A percentile compares a stretch with the other conserved stretches of the same genome.
phyloP scores from a whole-genome alignment of 1,140 invertebrate genomes.

The Drosophila elegans region DNA sequence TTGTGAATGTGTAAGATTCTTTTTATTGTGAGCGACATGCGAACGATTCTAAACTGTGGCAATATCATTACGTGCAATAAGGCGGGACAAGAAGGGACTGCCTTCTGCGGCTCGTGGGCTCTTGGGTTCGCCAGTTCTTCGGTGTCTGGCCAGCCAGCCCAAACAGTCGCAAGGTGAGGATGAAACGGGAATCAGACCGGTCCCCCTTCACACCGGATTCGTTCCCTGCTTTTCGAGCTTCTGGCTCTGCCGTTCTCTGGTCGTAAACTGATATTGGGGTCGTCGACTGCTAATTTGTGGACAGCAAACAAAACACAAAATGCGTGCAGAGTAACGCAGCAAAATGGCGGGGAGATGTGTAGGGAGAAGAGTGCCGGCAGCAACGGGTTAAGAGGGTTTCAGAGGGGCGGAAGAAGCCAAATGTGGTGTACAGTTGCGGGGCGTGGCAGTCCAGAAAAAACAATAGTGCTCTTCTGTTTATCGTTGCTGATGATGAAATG shows the following conservation, averaged over 20 bases:
- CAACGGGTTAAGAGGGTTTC: background rate
- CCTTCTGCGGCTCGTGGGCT: slow-evolving; percentile 12
- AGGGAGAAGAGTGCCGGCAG: background rate
- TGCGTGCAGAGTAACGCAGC: slow-evolving; percentile 52
- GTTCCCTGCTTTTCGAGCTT: slow-evolving; percentile 18
- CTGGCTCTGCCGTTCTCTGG: slow-evolving; percentile 19
- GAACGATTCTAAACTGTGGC: slow-evolving; percentile 74
- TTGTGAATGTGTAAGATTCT: slow-evolving; percentile 1
- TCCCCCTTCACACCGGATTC: background rate
- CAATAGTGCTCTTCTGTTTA: background rate
- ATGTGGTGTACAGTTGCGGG: slow-evolving; percentile 67
- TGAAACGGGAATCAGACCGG: slow-evolving; percentile 15
- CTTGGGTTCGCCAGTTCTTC: slow-evolving; percentile 1
- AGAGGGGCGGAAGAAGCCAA: slow-evolving; percentile 18
- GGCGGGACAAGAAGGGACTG: slow-evolving; percentile 41
- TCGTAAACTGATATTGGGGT: slow-evolving; percentile 83
- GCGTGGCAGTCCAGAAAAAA: slow-evolving; percentile 46
- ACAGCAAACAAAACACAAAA: slow-evolving; percentile 55
- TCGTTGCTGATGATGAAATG: slow-evolving; percentile 14
- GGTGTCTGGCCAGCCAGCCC: slow-evolving; percentile 36
- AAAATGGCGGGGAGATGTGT: slow-evolving; percentile 26
- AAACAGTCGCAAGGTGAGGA: slow-evolving; percentile 15
- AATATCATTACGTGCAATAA: slow-evolving; percentile 72
- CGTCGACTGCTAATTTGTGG: slow-evolving; percentile 82
- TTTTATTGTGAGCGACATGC: slow-evolving; percentile 33